Evolutionary conservation across 2,113 vertebrate genomes (phyloP), one percentile per base, ranked within the genome.

Genomic region (Chloroceryle aenea): DNA sequence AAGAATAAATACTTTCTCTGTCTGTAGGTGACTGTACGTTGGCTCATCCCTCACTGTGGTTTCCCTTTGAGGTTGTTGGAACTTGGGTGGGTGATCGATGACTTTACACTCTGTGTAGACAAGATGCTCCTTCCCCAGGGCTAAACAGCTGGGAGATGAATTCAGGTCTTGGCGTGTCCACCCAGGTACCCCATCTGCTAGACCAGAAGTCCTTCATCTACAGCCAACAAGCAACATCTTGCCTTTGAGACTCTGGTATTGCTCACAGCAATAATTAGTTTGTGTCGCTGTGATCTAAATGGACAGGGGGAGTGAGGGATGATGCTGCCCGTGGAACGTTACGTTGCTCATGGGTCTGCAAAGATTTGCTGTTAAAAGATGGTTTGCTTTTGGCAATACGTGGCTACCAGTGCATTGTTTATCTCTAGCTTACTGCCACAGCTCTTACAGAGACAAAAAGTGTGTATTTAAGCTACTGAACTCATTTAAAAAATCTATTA

Each of bases 301-400:
- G 61, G 62, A 25, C 4, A 22, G 5, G 25, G 14, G 47, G 22
- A 18, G 52, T 2, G 26, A 64, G 18, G 38, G 43, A 16, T 47
- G 58, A 7, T 14, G 50, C 23, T 88, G n/a, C 43, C 50, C 0
- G 1, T 40, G 74, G 16, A 23, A 40, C 1, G 1, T 53, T 34
- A 4, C 9, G 1, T 45, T n/a, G 20, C 42, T 23, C 27, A 7
- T 1, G 3, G 27, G 36, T 58, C 71, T 72, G 43, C 52, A 30
- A 64, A 66, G 43, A 16, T 67, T 80, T 75, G 42, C 62, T 43
- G 20, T 38, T 84, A 20, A 78, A 32, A 40, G 7, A 1, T 23
- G 12, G 18, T 53, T 79, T 53, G 59, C 15, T 55, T 73, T 47
- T 48, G 43, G n/a, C 0, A 3, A 29, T n/a, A 14, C 1, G 3